Evolutionary conservation across 1,140 invertebrate genomes (phyloP).

Genomic region (Lasaia peninsularis): DNA sequence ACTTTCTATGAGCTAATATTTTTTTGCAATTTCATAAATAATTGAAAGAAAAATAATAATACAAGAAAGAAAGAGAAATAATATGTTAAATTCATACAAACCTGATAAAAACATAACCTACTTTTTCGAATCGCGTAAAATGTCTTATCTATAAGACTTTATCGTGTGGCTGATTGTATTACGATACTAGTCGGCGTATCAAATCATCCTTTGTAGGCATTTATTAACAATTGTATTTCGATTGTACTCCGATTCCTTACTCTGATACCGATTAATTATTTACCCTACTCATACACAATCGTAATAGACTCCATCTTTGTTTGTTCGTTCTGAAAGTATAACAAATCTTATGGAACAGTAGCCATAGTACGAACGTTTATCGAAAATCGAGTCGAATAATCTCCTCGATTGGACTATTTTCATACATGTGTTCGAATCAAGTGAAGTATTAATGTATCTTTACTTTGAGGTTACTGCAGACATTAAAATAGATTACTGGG

Average conservation of each 20-base stretch:
- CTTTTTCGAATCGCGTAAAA: not conserved
- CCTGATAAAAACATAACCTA: not conserved
- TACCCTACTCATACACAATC: conserved; percentile 9
- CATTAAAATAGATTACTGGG: no score
- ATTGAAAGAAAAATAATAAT: no score
- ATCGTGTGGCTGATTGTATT: conserved; percentile 7
- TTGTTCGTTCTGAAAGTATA: not conserved
- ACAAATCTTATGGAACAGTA: not conserved
- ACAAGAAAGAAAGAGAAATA: no score
- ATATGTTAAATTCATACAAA: no score
- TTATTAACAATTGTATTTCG: conserved; percentile 12
- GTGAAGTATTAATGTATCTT: no score
- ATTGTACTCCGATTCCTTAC: conserved; percentile 6
- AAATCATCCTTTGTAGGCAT: conserved; percentile 28
- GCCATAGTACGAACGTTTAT: no score
- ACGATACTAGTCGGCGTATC: conserved; percentile 20
- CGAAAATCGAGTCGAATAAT: no score
- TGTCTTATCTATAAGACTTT: conserved; percentile 10
- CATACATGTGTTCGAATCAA: no score
- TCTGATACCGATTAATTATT: conserved; percentile 16
- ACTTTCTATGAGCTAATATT: no score
- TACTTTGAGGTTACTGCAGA: no score
- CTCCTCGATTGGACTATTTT: no score
- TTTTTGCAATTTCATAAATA: no score
- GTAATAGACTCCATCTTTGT: conserved; percentile 6